Evolutionary conservation across 1,140 invertebrate species (phyloP).

Genomic region (Plodia interpunctella): DNA sequence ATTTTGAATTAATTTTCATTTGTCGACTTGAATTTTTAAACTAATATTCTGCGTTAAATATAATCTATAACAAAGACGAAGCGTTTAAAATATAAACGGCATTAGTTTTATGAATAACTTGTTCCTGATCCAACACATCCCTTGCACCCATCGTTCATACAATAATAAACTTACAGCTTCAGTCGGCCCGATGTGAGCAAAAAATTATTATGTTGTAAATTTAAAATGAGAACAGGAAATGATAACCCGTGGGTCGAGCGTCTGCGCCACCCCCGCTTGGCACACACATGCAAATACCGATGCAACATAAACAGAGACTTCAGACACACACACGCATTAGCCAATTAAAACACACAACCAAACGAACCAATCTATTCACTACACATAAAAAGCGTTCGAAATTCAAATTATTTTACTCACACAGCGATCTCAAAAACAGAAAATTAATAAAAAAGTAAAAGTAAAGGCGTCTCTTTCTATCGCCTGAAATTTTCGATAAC

Average conservation of each 20-base stretch:
- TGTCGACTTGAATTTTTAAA: no score
- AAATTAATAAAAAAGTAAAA: no score
- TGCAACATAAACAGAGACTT: constrained; percentile 20
- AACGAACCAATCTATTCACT: neutral
- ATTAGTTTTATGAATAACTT: neutral
- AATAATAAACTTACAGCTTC: constrained; percentile 40
- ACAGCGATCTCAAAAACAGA: neutral
- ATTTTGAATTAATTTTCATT: no score
- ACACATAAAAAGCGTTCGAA: neutral
- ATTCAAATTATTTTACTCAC: neutral
- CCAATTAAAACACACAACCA: constrained; percentile 17
- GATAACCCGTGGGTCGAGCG: constrained; percentile 68
- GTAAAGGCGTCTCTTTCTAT: constrained; percentile 16
- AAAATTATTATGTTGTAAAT: constrained; percentile 67
- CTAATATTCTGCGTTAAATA: no score
- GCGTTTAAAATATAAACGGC: no score
- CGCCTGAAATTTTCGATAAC: constrained; percentile 36
- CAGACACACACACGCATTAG: constrained; percentile 20
- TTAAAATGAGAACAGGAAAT: constrained; percentile 72
- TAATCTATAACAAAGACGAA: no score
- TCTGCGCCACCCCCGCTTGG: constrained; percentile 34
- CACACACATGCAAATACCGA: constrained; percentile 36
- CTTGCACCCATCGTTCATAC: neutral
- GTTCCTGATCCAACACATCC: neutral
- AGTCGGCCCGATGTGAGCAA: constrained; percentile 45